Conservation (phyloP, 2,113 vertebrate species). For the Clarias gariepinus region DNA sequence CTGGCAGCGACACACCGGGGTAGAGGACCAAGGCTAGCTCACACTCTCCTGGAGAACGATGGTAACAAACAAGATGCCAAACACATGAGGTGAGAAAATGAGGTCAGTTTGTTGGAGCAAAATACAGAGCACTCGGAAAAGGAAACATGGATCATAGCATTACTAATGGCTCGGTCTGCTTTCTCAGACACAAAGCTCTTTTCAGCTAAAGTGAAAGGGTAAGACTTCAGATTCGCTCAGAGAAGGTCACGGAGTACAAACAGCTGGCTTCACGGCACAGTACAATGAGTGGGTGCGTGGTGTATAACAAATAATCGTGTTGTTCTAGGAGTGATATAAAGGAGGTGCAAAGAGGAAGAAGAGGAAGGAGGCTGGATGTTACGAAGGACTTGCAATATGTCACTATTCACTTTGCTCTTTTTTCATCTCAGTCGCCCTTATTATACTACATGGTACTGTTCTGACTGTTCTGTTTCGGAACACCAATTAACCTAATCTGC, state of each 20-base stretch:
- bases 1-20: conserved; percentile 40
- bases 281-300: conserved; percentile 60
- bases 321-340: conserved; percentile 61
- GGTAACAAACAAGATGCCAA: conserved; percentile 6
- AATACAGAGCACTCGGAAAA: conserved; percentile 20
- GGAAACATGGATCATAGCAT: conserved; percentile 51
- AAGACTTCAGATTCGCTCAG: conserved; percentile 52
- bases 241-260: conserved; percentile 64
- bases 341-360: conserved; percentile 30
- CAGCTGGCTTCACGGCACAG: conserved; percentile 61
- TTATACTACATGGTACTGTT: background rate
- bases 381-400: conserved; percentile 28
- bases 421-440: too few relatives aligned
- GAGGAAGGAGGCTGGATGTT: conserved; percentile 18
- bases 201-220: conserved; percentile 47
- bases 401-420: background rate
- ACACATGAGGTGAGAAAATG: conserved; percentile 18
- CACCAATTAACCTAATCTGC: too few relatives aligned
- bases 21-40: conserved; percentile 51
- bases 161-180: conserved; percentile 57
- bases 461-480: too few relatives aligned
- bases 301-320: conserved; percentile 55
- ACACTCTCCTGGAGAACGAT: conserved; percentile 40
- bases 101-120: conserved; percentile 6
- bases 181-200: conserved; percentile 62